Evolutionary conservation across 2,888 invertebrate genomes (phyloP).

Genomic region (Lasioglossum vierecki): DNA sequence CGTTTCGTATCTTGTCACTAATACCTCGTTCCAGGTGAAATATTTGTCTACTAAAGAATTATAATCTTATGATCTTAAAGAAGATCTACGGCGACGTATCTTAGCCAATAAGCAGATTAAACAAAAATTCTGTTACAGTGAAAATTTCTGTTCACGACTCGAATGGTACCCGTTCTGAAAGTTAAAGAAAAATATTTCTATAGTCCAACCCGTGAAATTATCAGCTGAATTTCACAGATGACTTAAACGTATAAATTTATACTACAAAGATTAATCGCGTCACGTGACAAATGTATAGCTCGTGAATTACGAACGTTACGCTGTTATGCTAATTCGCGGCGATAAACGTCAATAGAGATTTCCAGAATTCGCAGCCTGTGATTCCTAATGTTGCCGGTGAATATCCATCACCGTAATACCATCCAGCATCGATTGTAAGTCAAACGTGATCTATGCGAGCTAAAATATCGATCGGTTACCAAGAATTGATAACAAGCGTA

Average conservation of each 20-base stretch:
- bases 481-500: slow-evolving; percentile 51
- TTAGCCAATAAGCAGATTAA: not conserved
- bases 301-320: slow-evolving; percentile 47
- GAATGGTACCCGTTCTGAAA: no score
- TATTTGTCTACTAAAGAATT: not conserved
- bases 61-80: not conserved
- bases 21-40: slow-evolving; percentile 25
- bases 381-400: slow-evolving; percentile 52
- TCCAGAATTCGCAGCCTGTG: slow-evolving; percentile 52
- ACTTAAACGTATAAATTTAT: slow-evolving; percentile 44
- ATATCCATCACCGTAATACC: slow-evolving; percentile 50
- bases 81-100: not conserved
- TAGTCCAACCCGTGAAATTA: not conserved
- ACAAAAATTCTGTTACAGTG: no score
- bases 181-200: not conserved
- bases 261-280: slow-evolving; percentile 52
- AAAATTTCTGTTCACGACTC: not conserved
- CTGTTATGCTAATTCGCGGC: slow-evolving; percentile 49
- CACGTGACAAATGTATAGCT: slow-evolving; percentile 49
- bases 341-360: slow-evolving; percentile 58
- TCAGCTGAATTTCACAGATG: not conserved
- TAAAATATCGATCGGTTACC: slow-evolving; percentile 41
- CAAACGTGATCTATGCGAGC: slow-evolving; percentile 33
- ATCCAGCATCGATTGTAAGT: slow-evolving; percentile 31
- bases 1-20: slow-evolving; percentile 36